Conservation (phyloP, 2,113 vertebrate species). For the Tenrec ecaudatus region DNA sequence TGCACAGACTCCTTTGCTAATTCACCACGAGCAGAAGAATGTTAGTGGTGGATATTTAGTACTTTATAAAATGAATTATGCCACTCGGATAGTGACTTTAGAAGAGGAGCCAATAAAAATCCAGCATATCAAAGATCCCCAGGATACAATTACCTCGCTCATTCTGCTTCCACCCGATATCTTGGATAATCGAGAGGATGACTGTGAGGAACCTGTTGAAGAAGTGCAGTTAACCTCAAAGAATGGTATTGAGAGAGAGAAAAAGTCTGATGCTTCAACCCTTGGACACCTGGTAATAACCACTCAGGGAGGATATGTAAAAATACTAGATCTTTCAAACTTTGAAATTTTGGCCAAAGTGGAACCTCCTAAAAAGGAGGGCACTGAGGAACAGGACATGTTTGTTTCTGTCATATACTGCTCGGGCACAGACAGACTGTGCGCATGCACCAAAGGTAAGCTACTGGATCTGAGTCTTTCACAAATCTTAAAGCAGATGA, state of each 20-base stretch:
- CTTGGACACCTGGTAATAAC: constrained; percentile 98
- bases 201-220: constrained; percentile 94
- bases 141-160: constrained; percentile 97
- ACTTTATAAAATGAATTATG: constrained; percentile 99
- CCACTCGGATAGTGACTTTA: constrained; percentile 96
- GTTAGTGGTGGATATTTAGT: constrained; percentile 95
- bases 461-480: background rate
- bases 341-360: constrained; percentile 98
- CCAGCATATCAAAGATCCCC: constrained; percentile 97
- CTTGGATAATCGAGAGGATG: constrained; percentile 96
- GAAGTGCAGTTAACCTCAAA: constrained; percentile 92
- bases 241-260: constrained; percentile 91
- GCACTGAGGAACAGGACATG: constrained; percentile 94
- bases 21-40: constrained; percentile 92
- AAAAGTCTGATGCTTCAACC: constrained; percentile 91
- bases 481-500: background rate
- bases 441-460: constrained; percentile 99
- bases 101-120: constrained; percentile 97
- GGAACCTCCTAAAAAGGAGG: constrained; percentile 97
- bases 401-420: constrained; percentile 99
- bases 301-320: constrained; percentile 96
- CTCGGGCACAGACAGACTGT: constrained; percentile 98
- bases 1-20: constrained; percentile 94
- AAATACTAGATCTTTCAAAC: constrained; percentile 97
- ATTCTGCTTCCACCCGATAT: constrained; percentile 98